Percentiles rank a stretch among this genome's conserved stretches.
phyloP scores from a whole-genome alignment of 1,140 invertebrate genomes.

The Pseudachorutes palmiensis region DNA sequence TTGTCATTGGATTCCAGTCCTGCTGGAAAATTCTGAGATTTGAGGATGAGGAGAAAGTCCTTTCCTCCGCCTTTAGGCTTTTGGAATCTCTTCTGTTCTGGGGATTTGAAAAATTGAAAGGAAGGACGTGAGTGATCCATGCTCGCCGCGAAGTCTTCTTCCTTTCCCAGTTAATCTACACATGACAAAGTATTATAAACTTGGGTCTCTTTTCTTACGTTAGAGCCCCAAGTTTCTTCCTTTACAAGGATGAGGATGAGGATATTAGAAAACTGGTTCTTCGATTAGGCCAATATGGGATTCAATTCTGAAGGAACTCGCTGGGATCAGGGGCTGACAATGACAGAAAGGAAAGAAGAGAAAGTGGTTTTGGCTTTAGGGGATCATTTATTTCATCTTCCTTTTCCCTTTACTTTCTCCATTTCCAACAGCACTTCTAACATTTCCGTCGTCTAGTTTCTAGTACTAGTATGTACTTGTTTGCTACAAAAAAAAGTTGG shows the following conservation, averaged over 20 bases:
- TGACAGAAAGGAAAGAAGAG: conserved; percentile 1
- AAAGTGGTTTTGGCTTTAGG: conserved; percentile 1
- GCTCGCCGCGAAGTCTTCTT: too few relatives aligned
- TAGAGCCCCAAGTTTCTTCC: too few relatives aligned
- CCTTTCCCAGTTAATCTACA: background rate
- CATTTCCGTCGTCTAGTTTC: background rate
- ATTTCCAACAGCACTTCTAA: background rate
- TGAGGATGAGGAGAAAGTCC: too few relatives aligned
- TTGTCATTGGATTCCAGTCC: too few relatives aligned
- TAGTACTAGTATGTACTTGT: too few relatives aligned
- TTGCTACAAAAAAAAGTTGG: too few relatives aligned
- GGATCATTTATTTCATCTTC: background rate
- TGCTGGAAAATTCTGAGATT: too few relatives aligned
- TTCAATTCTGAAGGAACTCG: background rate
- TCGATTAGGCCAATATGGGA: background rate
- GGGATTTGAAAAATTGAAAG: background rate
- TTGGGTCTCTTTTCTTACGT: background rate
- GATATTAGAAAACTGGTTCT: background rate
- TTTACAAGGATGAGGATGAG: background rate
- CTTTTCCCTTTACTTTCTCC: background rate
- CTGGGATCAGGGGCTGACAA: background rate
- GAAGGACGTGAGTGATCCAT: background rate
- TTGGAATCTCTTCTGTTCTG: too few relatives aligned
- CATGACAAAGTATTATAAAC: conserved; percentile 1
- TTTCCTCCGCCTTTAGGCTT: too few relatives aligned